A percentile compares a stretch with the other conserved stretches of the same genome.
Evolutionary conservation across 2,797 vertebrate species (phyloP).

Genomic region (Acanthopagrus latus): DNA sequence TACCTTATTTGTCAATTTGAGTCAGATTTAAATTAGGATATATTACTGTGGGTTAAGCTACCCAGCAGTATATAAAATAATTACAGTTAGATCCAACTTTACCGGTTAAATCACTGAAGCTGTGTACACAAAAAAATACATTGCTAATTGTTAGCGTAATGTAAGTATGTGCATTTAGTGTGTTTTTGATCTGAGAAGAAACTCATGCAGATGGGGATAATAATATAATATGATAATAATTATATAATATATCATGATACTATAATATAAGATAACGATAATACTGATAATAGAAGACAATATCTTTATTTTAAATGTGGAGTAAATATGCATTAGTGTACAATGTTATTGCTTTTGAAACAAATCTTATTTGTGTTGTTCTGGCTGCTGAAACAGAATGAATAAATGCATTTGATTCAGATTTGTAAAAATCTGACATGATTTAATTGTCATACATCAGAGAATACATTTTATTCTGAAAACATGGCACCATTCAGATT

Average conservation of each 20-base stretch:
- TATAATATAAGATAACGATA: too few relatives aligned
- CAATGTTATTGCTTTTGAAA: too few relatives aligned
- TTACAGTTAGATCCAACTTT: not conserved
- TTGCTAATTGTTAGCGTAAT: too few relatives aligned
- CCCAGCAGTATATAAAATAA: not conserved
- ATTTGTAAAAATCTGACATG: not conserved
- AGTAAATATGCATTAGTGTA: too few relatives aligned
- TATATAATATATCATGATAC: too few relatives aligned
- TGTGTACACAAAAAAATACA: too few relatives aligned
- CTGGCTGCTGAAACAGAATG: not conserved
- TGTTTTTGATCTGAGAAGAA: too few relatives aligned
- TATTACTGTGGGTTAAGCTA: not conserved
- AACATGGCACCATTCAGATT: not conserved
- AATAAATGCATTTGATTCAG: not conserved
- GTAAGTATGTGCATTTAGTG: too few relatives aligned
- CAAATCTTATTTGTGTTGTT: not conserved
- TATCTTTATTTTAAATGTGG: too few relatives aligned
- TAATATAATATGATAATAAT: too few relatives aligned
- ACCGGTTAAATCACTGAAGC: not conserved
- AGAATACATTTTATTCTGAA: conserved; percentile 46
- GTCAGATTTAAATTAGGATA: not conserved
- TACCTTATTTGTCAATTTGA: not conserved
- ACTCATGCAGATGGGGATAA: too few relatives aligned
- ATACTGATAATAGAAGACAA: too few relatives aligned
- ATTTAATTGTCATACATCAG: not conserved